A percentile compares a stretch with the other conserved stretches of the same genome.
phyloP scores from a whole-genome alignment of 2,113 vertebrate species.

The Spilogale gracilis region DNA sequence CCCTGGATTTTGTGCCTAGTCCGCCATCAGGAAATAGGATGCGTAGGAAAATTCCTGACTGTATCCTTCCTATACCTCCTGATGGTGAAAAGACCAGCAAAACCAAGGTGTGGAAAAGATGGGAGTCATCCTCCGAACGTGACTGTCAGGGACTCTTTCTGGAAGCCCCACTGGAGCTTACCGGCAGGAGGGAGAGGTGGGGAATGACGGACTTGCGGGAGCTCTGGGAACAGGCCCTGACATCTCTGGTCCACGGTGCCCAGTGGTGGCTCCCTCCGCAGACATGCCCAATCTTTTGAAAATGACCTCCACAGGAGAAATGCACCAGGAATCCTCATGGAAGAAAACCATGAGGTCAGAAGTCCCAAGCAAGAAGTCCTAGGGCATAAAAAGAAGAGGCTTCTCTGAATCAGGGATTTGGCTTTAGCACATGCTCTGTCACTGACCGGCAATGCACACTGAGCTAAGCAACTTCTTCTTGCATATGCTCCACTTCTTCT shows the following conservation, averaged over 20 bases:
- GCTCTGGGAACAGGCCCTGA: background rate
- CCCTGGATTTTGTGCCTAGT: background rate
- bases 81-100: background rate
- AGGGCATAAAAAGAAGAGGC: background rate
- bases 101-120: background rate
- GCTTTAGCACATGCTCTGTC: background rate
- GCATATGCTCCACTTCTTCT: background rate
- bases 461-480: background rate
- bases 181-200: background rate
- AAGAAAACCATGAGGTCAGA: background rate
- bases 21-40: background rate
- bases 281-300: background rate
- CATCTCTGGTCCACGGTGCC: fast-evolving
- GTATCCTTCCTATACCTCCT: background rate
- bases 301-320: background rate
- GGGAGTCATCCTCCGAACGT: background rate
- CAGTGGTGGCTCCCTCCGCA: background rate
- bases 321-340: background rate
- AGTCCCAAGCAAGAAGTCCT: background rate
- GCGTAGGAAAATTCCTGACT: background rate
- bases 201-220: background rate
- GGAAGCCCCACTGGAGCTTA: background rate
- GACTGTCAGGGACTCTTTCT: background rate
- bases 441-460: background rate
- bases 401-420: background rate